phyloP scores from a whole-genome alignment of 2,888 invertebrate species.

The Caenorhabditis becei region DNA sequence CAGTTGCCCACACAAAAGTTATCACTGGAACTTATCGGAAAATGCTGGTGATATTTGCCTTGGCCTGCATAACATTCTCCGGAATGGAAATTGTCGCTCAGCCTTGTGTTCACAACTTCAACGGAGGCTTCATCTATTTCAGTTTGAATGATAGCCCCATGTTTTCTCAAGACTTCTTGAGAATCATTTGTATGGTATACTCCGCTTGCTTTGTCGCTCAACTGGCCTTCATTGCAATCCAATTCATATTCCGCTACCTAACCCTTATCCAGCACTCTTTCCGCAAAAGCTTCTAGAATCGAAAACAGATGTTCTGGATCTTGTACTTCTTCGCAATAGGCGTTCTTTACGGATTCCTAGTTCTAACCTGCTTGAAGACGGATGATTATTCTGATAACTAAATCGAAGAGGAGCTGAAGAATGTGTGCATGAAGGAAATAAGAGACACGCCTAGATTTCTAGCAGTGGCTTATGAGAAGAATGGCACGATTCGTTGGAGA shows the following conservation, averaged over 20 bases:
- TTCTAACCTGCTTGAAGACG: too few relatives aligned
- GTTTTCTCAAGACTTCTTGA: not conserved
- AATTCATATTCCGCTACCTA: not conserved
- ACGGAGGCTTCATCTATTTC: not conserved
- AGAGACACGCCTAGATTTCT: too few relatives aligned
- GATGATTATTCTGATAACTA: too few relatives aligned
- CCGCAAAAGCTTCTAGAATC: not conserved
- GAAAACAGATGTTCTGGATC: not conserved
- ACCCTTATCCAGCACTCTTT: not conserved
- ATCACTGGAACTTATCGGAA: not conserved
- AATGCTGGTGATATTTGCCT: not conserved
- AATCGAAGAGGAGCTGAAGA: too few relatives aligned
- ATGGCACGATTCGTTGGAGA: too few relatives aligned
- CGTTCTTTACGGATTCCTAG: too few relatives aligned
- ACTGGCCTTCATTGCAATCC: not conserved
- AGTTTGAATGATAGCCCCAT: not conserved
- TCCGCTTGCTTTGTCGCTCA: not conserved
- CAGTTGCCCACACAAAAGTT: not conserved
- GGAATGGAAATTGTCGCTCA: not conserved
- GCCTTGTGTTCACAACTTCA: slow-evolving; percentile 2
- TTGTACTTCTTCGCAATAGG: not conserved
- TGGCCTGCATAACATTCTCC: not conserved
- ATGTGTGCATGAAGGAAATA: too few relatives aligned
- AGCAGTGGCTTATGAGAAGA: too few relatives aligned
- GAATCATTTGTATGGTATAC: not conserved